Conservation (phyloP, 2,888 invertebrate genomes). For the Agrenia bidenticulata region DNA sequence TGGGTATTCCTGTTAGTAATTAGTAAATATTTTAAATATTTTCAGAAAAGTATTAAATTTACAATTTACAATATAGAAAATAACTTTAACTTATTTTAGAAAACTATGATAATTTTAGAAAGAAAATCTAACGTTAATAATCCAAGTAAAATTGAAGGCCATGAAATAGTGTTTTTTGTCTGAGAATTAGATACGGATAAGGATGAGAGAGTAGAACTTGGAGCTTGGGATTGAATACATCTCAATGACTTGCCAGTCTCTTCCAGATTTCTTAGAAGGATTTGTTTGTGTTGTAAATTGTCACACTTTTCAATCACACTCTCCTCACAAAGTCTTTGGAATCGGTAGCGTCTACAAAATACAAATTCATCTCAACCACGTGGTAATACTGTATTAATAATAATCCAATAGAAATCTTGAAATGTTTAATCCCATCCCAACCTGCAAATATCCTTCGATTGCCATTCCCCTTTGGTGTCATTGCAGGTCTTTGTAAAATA, state of each 20-base stretch:
- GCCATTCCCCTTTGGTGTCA: neutral
- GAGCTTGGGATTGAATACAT: slow-evolving; percentile 5
- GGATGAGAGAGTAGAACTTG: neutral
- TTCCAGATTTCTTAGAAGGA: neutral
- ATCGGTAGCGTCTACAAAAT: slow-evolving; percentile 29
- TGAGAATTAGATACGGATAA: no score
- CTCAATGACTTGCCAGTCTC: slow-evolving; percentile 13
- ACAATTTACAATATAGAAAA: no score
- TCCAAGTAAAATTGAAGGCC: no score
- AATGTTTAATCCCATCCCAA: neutral
- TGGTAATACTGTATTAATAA: no score
- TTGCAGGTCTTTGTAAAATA: slow-evolving; percentile 26
- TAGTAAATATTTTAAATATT: no score
- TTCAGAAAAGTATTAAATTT: no score
- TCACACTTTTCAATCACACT: slow-evolving; percentile 29
- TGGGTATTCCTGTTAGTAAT: no score
- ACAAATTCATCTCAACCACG: no score
- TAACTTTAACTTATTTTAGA: no score
- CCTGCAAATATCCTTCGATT: slow-evolving; percentile 31
- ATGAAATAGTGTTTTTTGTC: no score
- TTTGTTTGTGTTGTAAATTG: slow-evolving; percentile 27
- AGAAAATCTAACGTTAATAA: no score
- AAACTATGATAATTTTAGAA: no score
- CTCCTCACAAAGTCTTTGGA: slow-evolving; percentile 31
- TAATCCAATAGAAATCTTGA: neutral